Evolutionary conservation across 2,113 vertebrate genomes (phyloP), one percentile per base, ranked within the genome.

Genomic region (Ginglymostoma cirratum): DNA sequence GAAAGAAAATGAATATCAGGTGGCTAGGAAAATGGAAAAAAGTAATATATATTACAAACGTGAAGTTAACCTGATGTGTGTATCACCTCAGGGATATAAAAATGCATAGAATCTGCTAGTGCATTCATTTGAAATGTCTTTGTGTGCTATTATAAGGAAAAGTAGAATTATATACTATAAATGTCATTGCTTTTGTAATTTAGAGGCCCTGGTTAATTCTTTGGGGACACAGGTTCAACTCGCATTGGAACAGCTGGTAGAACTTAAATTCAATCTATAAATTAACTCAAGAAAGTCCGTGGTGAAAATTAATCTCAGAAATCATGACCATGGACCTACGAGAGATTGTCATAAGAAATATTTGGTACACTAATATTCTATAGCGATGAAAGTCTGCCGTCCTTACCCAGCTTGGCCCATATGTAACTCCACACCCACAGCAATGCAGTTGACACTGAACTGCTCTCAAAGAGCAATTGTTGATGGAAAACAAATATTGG

Each of bases 1-100:
- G 30, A 52, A 90, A 61, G 87, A 61, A 65, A 90, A 90, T 90
- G 87, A 90, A 90, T 61, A 90, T 27, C 87, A 61, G 23, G 55
- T 90, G 55, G 52, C 24, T 30, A 34, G 27, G 27, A 90, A 61
- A 17, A 90, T 90, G 87, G 55, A 55, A 61, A 90, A 52, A 61
- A 90, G 30, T 55, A 27, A 90, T 65, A 65, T 90, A 27, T 89
- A 55, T 90, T 90, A 90, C 48, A 55, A 61, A 90, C 87, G 17
- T 90, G 15, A 90, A 83, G 80, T 83, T 83, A 83, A 83, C 80
- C 38, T 83, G 19, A 83, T 83, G n/a, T 83, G 80, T 38, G 42
- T 42, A 83, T 83, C 80, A 83, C 80, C 38, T 45, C 17, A 38
- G 17, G 80, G 80, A 83, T 45, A 83, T 42, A 83, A 83, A 83